Percentiles rank a stretch among this genome's conserved stretches.
Conservation (phyloP, 1,140 invertebrate species). For the Nephotettix cincticeps region DNA sequence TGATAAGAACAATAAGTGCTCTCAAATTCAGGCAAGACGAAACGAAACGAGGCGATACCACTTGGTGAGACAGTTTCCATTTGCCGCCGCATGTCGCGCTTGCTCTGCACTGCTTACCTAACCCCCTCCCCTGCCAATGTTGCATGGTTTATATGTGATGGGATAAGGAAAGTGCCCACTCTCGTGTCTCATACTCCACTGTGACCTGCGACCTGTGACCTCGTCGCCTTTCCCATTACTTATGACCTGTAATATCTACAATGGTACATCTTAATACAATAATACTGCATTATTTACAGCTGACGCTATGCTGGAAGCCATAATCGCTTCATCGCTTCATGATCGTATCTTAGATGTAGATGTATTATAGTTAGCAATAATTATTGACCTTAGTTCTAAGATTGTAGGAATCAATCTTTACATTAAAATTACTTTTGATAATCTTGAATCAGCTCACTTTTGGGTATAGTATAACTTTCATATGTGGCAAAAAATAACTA, state of each 20-base stretch:
- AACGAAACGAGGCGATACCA: background rate
- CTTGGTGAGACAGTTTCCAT: conserved; percentile 12
- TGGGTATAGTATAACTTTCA: too few relatives aligned
- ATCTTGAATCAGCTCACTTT: too few relatives aligned
- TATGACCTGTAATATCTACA: conserved; percentile 5
- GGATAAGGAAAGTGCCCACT: conserved; percentile 64
- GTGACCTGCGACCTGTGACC: background rate
- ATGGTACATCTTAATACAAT: too few relatives aligned
- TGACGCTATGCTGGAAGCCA: too few relatives aligned
- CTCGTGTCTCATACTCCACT: background rate
- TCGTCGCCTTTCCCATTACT: conserved; percentile 18
- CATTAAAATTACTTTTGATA: too few relatives aligned
- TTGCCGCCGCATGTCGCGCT: background rate
- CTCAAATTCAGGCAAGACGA: background rate
- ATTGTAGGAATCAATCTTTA: too few relatives aligned
- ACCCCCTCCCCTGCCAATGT: background rate
- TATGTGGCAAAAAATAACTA: too few relatives aligned
- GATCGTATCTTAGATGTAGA: too few relatives aligned
- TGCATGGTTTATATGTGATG: conserved; percentile 54
- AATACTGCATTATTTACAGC: too few relatives aligned
- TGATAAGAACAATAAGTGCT: background rate
- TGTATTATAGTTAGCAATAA: too few relatives aligned
- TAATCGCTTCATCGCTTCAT: too few relatives aligned
- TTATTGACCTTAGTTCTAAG: too few relatives aligned
- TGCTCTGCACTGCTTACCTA: background rate